These are phyloP conservation scores for Pygmarrhopalites habei DNA, from an alignment of 1,140 invertebrate genomes.

Conservation along the genomic window DNA sequence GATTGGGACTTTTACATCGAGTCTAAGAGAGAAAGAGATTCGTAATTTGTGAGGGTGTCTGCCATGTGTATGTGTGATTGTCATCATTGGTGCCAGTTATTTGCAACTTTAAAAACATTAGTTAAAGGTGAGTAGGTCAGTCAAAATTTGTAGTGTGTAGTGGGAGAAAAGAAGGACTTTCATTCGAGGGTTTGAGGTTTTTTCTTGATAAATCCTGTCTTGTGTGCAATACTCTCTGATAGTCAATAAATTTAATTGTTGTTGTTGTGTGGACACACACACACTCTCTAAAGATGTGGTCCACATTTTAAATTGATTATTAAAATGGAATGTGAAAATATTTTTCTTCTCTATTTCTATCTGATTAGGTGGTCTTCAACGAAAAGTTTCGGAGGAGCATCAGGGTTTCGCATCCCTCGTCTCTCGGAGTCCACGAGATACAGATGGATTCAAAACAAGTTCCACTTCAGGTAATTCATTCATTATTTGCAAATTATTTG, in stretches of 20 bases:
- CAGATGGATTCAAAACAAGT: slow-evolving; percentile 9
- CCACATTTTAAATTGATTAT: too few relatives aligned
- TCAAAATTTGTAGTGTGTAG: background rate
- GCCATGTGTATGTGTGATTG: slow-evolving; percentile 15
- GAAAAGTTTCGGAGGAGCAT: slow-evolving; percentile 8
- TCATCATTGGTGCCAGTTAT: slow-evolving; percentile 12
- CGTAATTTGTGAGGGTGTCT: background rate
- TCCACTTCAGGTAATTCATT: background rate
- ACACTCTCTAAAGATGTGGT: too few relatives aligned
- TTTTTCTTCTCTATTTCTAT: background rate
- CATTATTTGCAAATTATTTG: too few relatives aligned
- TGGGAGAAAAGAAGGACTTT: too few relatives aligned
- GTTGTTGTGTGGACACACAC: too few relatives aligned
- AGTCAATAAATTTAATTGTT: too few relatives aligned
- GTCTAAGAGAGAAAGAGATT: too few relatives aligned
- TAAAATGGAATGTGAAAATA: too few relatives aligned
- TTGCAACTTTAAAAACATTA: slow-evolving; percentile 14
- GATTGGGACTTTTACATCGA: too few relatives aligned
- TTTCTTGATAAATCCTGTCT: too few relatives aligned
- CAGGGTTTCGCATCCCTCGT: slow-evolving; percentile 3
- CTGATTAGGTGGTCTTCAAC: slow-evolving; percentile 7
- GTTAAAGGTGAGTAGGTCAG: slow-evolving; percentile 11
- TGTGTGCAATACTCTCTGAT: too few relatives aligned
- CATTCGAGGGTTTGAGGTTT: background rate
- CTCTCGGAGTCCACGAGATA: slow-evolving; percentile 1